Base-by-base conservation (phyloP, 2,113 vertebrate genomes). In the Vireo altiloquus region DNA sequence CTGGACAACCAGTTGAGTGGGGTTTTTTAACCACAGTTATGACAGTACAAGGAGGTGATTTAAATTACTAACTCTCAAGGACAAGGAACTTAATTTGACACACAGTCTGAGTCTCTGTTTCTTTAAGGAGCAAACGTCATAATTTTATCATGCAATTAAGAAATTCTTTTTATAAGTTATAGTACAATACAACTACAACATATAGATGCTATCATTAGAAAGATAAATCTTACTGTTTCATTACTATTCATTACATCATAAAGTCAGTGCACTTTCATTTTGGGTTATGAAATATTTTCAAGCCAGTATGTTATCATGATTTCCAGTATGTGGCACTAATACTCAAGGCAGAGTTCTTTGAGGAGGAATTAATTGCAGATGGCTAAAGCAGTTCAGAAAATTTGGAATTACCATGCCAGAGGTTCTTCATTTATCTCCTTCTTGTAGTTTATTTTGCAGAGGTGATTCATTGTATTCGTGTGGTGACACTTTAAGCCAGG, bases 291-390 rank as follows among this genome's bases (percentile, higher is more conserved):
- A 65, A 63, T 69, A 49, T 63, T 89, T 59, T 66, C 46, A 64
- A 77, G 39, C 59, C 40, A 65, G 63, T 54, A 33, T 72, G 24
- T 94, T 93, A 61, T 5, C 44, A 3, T 50, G 30, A 90, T 88
- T 95, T 96, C 95, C 93, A 92, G 95, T 82, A 56, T 93, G 94
- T 94, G 95, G 93, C 93, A 96, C 94, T 92, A 91, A 94, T 90
- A 90, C 71, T 50, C 70, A 95, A 92, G 84, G 70, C 54, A 86
- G 60, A 82, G 39, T 70, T 94, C 87, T 65, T 66, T 33, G 84
- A 87, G 75, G 78, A 90, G 39, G 59, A 85, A 54, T 89, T 76
- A 61, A 74, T 63, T 92, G 66, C 63, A 52, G 35, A 40, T 77
- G 64, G 44, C 52, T 54, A 82, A 86, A 82, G 27, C 2, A 1